Evolutionary conservation across 1,140 invertebrate species (phyloP).

Genomic region (Maconellicoccus hirsutus): DNA sequence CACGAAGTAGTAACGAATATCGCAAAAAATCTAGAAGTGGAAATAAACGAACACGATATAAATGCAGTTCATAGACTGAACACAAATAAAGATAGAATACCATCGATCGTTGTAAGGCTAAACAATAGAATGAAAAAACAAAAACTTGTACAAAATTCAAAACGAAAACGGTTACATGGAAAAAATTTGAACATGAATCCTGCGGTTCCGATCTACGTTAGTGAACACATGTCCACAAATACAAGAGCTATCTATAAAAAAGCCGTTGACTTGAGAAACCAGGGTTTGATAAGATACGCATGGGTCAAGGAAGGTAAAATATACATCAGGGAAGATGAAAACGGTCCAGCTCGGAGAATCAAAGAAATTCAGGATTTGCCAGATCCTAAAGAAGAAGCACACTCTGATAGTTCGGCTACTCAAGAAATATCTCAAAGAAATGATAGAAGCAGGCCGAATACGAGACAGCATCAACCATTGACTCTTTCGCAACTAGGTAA

Average conservation of each 20-base stretch:
- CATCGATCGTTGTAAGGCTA: neutral
- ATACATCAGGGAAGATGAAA: neutral
- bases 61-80: neutral
- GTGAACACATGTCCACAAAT: neutral
- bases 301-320: neutral
- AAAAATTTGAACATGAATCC: neutral
- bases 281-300: neutral
- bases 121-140: neutral
- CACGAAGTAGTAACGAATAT: too few species aligned
- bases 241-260: neutral
- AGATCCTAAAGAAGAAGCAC: too few species aligned
- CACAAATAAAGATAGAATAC: neutral
- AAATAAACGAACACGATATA: neutral
- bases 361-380: too few species aligned
- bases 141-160: neutral
- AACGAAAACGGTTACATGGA: neutral
- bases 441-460: too few species aligned
- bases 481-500: too few species aligned
- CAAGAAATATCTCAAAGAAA: too few species aligned
- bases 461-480: too few species aligned
- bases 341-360: neutral
- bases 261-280: neutral
- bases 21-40: neutral
- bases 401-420: too few species aligned
- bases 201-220: neutral